Evolutionary conservation across 1,140 invertebrate species (phyloP), one percentile per base, ranked within the genome.

Genomic region (Camponotus vicinus): DNA sequence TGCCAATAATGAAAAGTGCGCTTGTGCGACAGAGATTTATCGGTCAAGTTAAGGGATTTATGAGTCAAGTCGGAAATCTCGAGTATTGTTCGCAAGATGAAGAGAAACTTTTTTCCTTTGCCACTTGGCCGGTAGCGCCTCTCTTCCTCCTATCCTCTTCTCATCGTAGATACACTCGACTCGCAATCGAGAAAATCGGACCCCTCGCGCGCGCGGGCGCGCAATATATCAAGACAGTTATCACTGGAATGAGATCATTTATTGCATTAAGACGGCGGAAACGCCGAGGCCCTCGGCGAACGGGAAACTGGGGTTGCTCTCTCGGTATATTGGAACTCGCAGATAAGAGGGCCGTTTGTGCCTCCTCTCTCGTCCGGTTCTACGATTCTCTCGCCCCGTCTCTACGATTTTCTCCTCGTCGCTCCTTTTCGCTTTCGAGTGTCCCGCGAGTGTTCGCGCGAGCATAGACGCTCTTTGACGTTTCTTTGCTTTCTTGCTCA

Each of bases 211-310:
- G 15, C 64, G 67, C 69, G 42, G 8, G 11, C 64, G 66, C 86
- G 90, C 90, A 89, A 94, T 94, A 94, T 92, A 94, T 94, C 93
- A 94, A 92, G 91, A 86, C 89, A 92, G 93, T 94, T 94, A 94
- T 94, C 93, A 92, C 89, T 45, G 86, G 75, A 93, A 94, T 93
- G 92, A 92, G 93, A 94, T 94, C 92, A 92, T 94, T 94, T 93
- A 94, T 94, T 93, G 92, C 90, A 90, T 93, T 92, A 92, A 90
- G 86, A 90, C 89, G 90, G 89, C 76, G 70, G 73, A 83, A 79
- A 71, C 85, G 83, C 37, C 67, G 63, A 73, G 42, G 67, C 63
- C 73, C 67, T 85, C 52, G 59, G 69, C 80, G 79, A 90, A 91
- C 87, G 69, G 88, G 89, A 92, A 92, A 91, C 88, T 85, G 75